Conservation (phyloP, 2,888 invertebrate species). For the Zygothrica quintamaculata region DNA sequence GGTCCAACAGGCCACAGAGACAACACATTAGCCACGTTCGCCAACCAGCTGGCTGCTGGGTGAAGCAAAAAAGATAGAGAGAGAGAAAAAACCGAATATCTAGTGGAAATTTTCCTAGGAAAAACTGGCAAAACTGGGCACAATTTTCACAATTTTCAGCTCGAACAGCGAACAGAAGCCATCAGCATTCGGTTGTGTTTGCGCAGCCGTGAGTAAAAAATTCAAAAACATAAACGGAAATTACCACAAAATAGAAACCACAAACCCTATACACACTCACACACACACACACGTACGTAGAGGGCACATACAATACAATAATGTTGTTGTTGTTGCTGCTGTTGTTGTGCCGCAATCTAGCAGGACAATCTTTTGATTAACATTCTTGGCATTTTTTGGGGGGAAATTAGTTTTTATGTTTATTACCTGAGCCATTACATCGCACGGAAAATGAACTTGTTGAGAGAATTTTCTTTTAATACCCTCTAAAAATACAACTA, state of each 20-base stretch:
- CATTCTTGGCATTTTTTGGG: constrained; percentile 74
- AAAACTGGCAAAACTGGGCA: background rate
- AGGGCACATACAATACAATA: constrained; percentile 20
- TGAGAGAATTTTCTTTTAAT: constrained; percentile 55
- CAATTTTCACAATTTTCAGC: too few relatives aligned
- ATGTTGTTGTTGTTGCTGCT: constrained; percentile 49
- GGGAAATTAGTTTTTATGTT: constrained; percentile 80
- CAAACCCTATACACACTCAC: constrained; percentile 52
- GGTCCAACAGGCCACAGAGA: constrained; percentile 31
- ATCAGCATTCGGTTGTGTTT: constrained; percentile 72
- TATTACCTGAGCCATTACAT: constrained; percentile 79
- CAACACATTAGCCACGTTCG: constrained; percentile 49
- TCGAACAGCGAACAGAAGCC: constrained; percentile 38
- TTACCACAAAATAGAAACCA: constrained; percentile 80
- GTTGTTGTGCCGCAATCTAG: constrained; percentile 69
- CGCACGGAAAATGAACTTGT: constrained; percentile 65
- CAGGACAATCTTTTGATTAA: constrained; percentile 80
- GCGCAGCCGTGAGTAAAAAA: constrained; percentile 79
- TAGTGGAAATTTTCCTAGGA: constrained; percentile 12
- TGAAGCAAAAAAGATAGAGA: constrained; percentile 9
- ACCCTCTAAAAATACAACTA: constrained; percentile 28
- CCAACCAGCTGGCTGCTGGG: constrained; percentile 5
- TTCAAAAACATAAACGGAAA: constrained; percentile 81
- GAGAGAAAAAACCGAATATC: constrained; percentile 27
- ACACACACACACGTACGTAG: constrained; percentile 12